Conservation (phyloP, 2,888 invertebrate species). For the Andrena chrysosceles region DNA sequence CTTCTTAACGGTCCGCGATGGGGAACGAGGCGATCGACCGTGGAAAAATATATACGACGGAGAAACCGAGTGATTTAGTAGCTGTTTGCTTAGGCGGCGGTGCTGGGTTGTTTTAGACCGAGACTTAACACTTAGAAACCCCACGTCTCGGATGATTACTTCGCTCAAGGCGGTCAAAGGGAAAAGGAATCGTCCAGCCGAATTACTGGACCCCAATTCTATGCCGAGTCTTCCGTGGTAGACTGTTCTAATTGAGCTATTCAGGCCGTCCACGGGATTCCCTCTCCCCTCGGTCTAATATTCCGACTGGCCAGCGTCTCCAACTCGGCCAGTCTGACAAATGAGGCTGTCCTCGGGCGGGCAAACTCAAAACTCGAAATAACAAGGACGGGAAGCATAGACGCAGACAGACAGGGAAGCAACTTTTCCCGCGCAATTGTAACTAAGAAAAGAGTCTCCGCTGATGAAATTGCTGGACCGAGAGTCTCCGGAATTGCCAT, state of each 20-base stretch:
- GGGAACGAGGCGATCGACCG: constrained; percentile 21
- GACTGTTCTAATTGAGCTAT: constrained; percentile 43
- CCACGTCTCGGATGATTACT: neutral
- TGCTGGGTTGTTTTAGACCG: too few species aligned
- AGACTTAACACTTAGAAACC: neutral
- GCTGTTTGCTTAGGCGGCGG: neutral
- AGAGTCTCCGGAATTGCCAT: too few species aligned
- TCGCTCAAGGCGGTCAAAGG: neutral
- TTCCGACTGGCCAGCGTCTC: constrained; percentile 20
- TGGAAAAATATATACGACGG: constrained; percentile 24
- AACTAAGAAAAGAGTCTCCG: neutral
- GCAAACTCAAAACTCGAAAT: constrained; percentile 21
- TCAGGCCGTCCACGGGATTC: constrained; percentile 24
- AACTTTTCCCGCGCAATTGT: neutral
- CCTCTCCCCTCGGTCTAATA: constrained; percentile 34
- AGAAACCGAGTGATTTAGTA: constrained; percentile 23
- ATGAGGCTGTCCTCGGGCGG: neutral
- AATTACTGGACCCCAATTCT: neutral
- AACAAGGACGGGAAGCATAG: neutral
- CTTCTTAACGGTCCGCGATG: constrained; percentile 43
- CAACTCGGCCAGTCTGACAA: constrained; percentile 2
- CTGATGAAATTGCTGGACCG: neutral
- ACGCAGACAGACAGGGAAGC: neutral
- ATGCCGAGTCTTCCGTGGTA: constrained; percentile 9
- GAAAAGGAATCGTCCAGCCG: neutral